Base-by-base conservation (phyloP, 2,888 invertebrate species). In the Netelia virgata region DNA sequence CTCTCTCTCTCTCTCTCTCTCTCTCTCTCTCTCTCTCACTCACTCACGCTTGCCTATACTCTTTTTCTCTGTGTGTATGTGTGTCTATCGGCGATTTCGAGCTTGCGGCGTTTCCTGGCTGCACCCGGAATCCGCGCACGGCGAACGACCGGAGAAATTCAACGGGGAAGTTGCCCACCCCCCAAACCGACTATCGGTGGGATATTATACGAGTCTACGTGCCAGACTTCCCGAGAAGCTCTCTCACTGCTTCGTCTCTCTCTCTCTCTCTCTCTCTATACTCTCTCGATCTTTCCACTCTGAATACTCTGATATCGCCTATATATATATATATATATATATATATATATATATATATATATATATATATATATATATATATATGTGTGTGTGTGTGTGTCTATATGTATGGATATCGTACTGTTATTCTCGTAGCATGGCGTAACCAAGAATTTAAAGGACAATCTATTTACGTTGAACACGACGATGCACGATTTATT, bases 191-290 rank as follows among this genome's bases (percentile, higher is more conserved):
- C 80, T 84, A 84, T 80, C 83, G 76, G 47, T 61, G 63, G 28
- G 77, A 81, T 81, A 73, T 76, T 72, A 66, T 73, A 81, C 73
- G 81, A 68, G 81, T 63, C 76, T 81, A 81, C 81, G 84, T 84
- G 84, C 76, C 50, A 18, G 72, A 77, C 77, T 68, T 77, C 18
- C 75, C 53, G 57, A 76, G 50, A 59, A 64, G 16, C 16, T 77
- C 59, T 77, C 59, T 41, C 18, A 8, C 16, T 57, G 16, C 18
- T 18, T 57, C 18, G n/a, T 5, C 18, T 28, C 57, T 57, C 47
- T 50, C 57, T 57, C 47, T 50, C 53, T 61, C 36, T 55, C 11
- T 23, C 61, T n/a, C 57, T 57, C 47, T 50, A 43, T 41, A 16
- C 53, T 61, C 36, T 55, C 11, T 23, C 61, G 18, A 75, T 70